Evolutionary conservation across 2,113 vertebrate genomes (phyloP).

Genomic region (Camarhynchus parvulus): DNA sequence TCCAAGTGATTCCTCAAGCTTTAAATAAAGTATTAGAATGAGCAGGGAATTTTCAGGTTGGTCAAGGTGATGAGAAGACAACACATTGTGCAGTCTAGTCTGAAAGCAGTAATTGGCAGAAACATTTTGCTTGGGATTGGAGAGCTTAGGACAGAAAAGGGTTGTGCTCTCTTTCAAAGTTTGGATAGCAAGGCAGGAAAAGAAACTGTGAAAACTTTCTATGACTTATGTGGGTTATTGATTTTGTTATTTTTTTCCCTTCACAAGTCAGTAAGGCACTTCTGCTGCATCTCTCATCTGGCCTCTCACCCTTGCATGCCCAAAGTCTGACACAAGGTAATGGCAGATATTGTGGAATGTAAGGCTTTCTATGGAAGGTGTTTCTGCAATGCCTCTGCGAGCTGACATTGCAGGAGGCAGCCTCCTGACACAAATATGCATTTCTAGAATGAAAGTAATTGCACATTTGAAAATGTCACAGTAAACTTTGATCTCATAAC

Average conservation of each 20-base stretch:
- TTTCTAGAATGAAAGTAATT: background rate
- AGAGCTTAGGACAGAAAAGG: background rate
- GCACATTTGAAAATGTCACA: background rate
- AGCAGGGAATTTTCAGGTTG: background rate
- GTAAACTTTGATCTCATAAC: background rate
- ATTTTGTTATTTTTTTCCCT: background rate
- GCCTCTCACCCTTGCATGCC: background rate
- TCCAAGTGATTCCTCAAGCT: background rate
- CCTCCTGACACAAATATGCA: background rate
- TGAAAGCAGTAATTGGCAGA: background rate
- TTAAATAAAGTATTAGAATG: background rate
- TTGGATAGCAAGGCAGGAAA: background rate
- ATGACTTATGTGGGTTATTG: background rate
- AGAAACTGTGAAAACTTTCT: background rate
- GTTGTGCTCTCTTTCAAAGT: background rate
- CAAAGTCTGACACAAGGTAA: rapidly evolving
- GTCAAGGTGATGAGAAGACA: background rate
- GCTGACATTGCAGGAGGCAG: background rate
- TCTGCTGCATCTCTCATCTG: background rate
- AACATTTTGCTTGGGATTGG: background rate
- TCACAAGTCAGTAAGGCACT: background rate
- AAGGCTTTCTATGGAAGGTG: background rate
- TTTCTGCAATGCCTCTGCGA: background rate
- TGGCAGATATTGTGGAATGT: background rate
- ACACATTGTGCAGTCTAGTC: background rate